Percentiles rank a stretch among this genome's conserved stretches.
Conservation (phyloP, 2,888 invertebrate species). For the Apodemia arnacis region DNA sequence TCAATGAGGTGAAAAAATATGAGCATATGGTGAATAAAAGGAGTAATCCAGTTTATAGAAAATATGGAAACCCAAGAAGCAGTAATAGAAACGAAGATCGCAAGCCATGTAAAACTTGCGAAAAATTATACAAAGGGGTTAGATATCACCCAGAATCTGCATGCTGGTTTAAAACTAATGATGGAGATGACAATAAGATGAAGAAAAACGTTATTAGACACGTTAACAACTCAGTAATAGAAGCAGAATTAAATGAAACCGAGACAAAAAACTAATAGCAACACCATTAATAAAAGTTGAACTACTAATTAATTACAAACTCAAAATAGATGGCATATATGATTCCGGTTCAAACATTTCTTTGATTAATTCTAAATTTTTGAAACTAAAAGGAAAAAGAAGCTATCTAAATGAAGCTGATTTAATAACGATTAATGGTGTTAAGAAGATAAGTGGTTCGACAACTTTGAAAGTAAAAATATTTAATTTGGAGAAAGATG, state of each 20-base stretch:
- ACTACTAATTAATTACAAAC: conserved; percentile 66
- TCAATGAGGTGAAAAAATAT: conserved; percentile 42
- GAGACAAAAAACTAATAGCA: conserved; percentile 75
- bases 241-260: conserved; percentile 62
- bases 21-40: conserved; percentile 40
- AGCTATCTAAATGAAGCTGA: conserved; percentile 31
- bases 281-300: conserved; percentile 83
- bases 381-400: conserved; percentile 49
- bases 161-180: conserved; percentile 46
- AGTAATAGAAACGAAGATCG: conserved; percentile 20
- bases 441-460: conserved; percentile 57
- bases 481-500: conserved; percentile 67
- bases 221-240: conserved; percentile 67
- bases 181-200: conserved; percentile 18
- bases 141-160: conserved; percentile 35
- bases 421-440: conserved; percentile 73
- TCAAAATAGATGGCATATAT: conserved; percentile 76
- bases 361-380: conserved; percentile 80
- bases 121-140: conserved; percentile 35
- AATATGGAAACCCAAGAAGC: conserved; percentile 6
- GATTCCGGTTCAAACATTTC: conserved; percentile 84
- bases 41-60: neutral
- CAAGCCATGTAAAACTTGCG: conserved; percentile 39
- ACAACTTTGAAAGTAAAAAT: conserved; percentile 72
- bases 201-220: conserved; percentile 29